Percentiles rank a stretch among this genome's conserved stretches.
These are phyloP conservation scores for Emys orbicularis DNA, from an alignment of 2,797 vertebrate genomes.

Conservation along the genomic window DNA sequence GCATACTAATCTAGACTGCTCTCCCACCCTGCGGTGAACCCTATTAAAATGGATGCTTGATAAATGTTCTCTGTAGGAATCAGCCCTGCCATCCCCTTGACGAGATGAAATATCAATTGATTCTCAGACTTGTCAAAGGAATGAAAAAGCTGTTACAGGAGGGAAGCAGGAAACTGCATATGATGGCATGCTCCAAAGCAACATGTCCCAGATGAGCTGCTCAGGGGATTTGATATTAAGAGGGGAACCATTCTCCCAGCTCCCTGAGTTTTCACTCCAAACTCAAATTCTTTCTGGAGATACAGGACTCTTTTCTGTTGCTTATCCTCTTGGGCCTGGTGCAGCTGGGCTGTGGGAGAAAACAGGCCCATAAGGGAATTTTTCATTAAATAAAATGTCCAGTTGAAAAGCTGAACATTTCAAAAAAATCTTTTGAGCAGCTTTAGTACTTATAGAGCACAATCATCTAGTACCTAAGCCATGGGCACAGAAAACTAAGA, in stretches of 20 bases:
- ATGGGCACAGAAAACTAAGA: not conserved
- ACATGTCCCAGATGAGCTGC: not conserved
- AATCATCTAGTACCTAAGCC: slow-evolving; percentile 20
- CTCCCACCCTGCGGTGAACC: slow-evolving; percentile 39
- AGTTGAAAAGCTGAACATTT: slow-evolving; percentile 32
- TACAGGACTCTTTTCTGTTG: not conserved
- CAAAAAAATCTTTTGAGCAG: not conserved
- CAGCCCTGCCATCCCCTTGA: slow-evolving; percentile 59
- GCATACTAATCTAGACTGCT: slow-evolving; percentile 57
- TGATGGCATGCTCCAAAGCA: fast-evolving
- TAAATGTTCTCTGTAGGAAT: slow-evolving; percentile 59
- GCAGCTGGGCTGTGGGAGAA: slow-evolving; percentile 23
- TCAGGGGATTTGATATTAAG: slow-evolving; percentile 15
- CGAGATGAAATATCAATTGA: slow-evolving; percentile 12
- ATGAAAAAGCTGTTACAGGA: not conserved
- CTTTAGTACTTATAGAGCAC: not conserved
- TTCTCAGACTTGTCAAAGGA: slow-evolving; percentile 28
- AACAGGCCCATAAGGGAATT: not conserved
- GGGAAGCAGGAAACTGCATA: not conserved
- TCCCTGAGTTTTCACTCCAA: not conserved
- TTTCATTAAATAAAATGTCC: slow-evolving; percentile 48
- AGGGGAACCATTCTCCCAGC: not conserved
- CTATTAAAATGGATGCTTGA: slow-evolving; percentile 54
- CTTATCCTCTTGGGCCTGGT: slow-evolving; percentile 32
- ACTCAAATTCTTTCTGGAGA: not conserved